Conservation (phyloP, 2,113 vertebrate genomes). For the Strix uralensis region DNA sequence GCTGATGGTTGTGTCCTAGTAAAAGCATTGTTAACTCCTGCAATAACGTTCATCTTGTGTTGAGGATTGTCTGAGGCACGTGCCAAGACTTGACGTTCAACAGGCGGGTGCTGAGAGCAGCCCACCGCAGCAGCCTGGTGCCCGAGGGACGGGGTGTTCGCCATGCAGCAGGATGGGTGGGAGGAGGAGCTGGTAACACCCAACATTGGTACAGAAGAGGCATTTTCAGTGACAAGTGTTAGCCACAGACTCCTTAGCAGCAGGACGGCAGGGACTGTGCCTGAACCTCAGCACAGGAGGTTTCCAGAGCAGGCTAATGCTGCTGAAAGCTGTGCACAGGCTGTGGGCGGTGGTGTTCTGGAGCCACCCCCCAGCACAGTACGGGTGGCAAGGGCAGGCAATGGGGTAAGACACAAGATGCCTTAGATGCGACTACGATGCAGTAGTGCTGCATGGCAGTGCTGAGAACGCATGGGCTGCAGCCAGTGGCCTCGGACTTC, state of each 20-base stretch:
- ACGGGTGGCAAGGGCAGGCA: neutral
- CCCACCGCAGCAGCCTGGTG: neutral
- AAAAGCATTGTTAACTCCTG: neutral
- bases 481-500: neutral
- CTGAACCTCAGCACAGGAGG: neutral
- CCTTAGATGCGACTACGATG: rapidly evolving
- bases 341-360: neutral
- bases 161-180: neutral
- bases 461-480: neutral
- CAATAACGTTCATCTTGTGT: neutral
- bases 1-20: neutral
- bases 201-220: neutral
- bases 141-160: neutral
- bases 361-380: neutral
- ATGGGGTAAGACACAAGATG: rapidly evolving
- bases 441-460: neutral
- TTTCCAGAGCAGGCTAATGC: neutral
- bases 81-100: neutral
- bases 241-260: neutral
- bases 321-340: neutral
- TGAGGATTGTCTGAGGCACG: neutral
- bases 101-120: neutral
- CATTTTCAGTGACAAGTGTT: neutral
- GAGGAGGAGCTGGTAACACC: neutral
- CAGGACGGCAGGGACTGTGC: neutral